Base-by-base conservation (phyloP, 1,140 invertebrate species). In the Hyphantria cunea region DNA sequence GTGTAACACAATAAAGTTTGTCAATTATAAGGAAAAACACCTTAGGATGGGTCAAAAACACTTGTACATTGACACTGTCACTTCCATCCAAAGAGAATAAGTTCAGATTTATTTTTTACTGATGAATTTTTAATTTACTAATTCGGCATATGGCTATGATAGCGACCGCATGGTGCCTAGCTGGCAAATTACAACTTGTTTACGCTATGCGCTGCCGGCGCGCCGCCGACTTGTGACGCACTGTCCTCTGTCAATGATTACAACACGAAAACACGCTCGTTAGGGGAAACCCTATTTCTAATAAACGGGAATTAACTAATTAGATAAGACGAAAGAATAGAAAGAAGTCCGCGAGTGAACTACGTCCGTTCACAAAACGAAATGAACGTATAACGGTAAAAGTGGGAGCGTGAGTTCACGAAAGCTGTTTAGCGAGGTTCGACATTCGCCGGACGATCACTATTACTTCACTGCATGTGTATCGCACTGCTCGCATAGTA, bases 351-450 rank as follows among this genome's bases (percentile, higher is more conserved):
- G 74, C 76, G 74, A 72, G 74, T 75, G 64, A 74, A 69, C 80
- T 68, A 82, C 78, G 76, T 64, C 74, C 79, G 76, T 76, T 78
- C 75, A 77, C 73, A 66, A 78, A 84, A 77, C 72, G 75, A 90
- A 90, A 90, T 89, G 87, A 90, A 82, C 76, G 79, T 70, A 76
- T 87, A 90, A 90, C 87, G 87, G 86, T 90, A 90, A 89, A 90
- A 86, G 87, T 87, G 76, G 83, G 77, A 84, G 82, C 76, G 76
- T 72, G 76, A 80, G 70, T 66, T 72, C 79, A 87, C 77, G 87
- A 90, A 90, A 90, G 87, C 80, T 76, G 84, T 76, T 74, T 45
- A 81, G 81, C 84, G 71, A 79, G 79, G 77, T 83, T 63, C 72
- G 72, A 62, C 56, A 60, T 32, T 76, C 67, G 74, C 75, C 77